phyloP scores from a whole-genome alignment of 2,797 vertebrate species.

The Sebastes itinus region DNA sequence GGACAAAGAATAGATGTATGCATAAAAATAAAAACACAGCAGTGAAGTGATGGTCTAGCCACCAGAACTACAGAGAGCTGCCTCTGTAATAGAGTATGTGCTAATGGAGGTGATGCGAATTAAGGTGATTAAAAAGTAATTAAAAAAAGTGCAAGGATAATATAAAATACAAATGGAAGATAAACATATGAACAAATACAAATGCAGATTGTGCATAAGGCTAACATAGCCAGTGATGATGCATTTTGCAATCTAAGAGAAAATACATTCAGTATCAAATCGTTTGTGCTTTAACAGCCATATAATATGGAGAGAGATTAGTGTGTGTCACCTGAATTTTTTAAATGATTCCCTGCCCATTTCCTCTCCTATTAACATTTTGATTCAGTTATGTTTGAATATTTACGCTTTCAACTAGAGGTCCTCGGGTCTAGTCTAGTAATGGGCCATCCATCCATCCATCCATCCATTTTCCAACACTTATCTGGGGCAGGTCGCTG shows the following conservation, averaged over 20 bases:
- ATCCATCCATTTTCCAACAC: too few relatives aligned
- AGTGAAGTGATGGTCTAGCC: not conserved
- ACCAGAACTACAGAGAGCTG: not conserved
- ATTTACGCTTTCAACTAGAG: too few relatives aligned
- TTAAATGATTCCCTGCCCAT: not conserved
- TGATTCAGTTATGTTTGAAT: not conserved
- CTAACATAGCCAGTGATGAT: not conserved
- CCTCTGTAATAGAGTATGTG: not conserved
- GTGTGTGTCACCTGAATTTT: not conserved
- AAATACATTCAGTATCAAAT: not conserved
- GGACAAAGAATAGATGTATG: not conserved
- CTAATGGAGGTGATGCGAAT: not conserved
- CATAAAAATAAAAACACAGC: not conserved
- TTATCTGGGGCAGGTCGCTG: too few relatives aligned
- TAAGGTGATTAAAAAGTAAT: not conserved
- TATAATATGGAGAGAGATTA: not conserved
- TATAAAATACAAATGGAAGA: not conserved
- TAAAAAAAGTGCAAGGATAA: not conserved
- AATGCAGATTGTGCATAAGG: not conserved
- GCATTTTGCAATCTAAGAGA: not conserved
- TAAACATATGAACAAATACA: not conserved
- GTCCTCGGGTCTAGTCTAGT: too few relatives aligned
- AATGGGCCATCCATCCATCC: too few relatives aligned
- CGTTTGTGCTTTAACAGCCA: not conserved
- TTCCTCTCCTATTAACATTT: not conserved